Conservation (phyloP, 2,797 vertebrate species). For the Arctocebus calabarensis region DNA sequence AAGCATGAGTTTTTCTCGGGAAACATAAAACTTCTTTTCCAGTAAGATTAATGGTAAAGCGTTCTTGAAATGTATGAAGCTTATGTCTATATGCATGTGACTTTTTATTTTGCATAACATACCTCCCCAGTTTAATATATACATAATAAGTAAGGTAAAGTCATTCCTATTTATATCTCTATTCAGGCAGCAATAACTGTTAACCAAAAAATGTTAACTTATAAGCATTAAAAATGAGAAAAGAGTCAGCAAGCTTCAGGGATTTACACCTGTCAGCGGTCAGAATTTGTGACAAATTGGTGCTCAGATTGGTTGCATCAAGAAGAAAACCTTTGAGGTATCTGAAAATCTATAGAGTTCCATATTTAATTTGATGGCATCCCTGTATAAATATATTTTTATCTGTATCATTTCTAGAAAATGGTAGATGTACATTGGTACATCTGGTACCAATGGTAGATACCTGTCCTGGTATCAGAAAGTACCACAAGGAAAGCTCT, state of each 20-base stretch:
- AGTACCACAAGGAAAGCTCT: neutral
- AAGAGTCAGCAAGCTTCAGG: neutral
- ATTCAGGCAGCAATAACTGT: neutral
- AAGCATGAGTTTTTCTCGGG: neutral
- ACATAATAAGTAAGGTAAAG: neutral
- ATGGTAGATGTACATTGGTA: neutral
- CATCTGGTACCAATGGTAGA: too few species aligned
- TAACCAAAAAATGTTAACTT: neutral
- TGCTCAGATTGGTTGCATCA: neutral
- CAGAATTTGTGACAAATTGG: conserved; percentile 25
- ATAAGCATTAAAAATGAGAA: neutral
- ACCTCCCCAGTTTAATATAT: neutral
- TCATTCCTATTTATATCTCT: neutral
- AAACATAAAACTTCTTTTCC: conserved; percentile 47
- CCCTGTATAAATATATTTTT: neutral
- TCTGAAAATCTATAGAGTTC: neutral
- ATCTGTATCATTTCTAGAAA: neutral
- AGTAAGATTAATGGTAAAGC: neutral
- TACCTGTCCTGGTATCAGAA: neutral
- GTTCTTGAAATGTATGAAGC: conserved; percentile 9
- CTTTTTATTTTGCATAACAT: neutral
- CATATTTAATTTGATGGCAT: neutral
- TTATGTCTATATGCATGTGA: neutral
- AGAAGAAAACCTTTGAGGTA: neutral
- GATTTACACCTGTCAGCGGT: neutral